Evolutionary conservation across 2,113 vertebrate species (phyloP), one percentile per base, ranked within the genome.

Genomic region (Morone chrysops): DNA sequence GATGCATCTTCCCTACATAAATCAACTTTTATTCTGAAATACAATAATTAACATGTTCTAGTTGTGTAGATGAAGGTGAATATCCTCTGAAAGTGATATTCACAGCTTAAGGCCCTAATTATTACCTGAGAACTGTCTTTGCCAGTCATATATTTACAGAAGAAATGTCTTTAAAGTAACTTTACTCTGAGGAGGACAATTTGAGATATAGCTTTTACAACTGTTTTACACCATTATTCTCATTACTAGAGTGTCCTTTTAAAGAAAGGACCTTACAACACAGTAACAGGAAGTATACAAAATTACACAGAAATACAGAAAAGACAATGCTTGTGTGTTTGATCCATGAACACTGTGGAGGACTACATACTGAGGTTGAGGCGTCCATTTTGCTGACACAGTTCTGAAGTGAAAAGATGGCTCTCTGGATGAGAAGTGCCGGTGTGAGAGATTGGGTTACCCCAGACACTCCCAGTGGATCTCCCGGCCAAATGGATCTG

Each of bases 361-460:
- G 22, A 74, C 60, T 57, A 20, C 80, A 60, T 0, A 41, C 82
- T 77, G 75, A 81, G 78, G 74, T 65, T 20, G 65, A 59, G 82
- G 81, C 82, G 72, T 92, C 91, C 92, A 93, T 94, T 94, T 93
- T 92, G 91, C 92, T 93, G 92, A 94, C 90, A 94, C 87, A 82
- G 88, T 91, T 89, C 82, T 78, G 84, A 88, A 92, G 90, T 85
- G 85, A 89, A 92, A 91, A 92, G 93, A 94, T 93, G 93, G 92
- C 89, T 93, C 89, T 91, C 69, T 90, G 90, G 91, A 90, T 88
- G 88, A 85, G 86, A 89, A 92, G 90, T 87, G 89, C 90, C 78
- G 81, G 89, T 93, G 90, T 90, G 93, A 93, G 93, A 94, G 92
- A 94, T 95, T 94, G 93, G 93, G 94, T 95, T 94, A 94, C 93